Percentiles rank a stretch among this genome's conserved stretches.
Evolutionary conservation across 2,797 vertebrate genomes (phyloP).

Genomic region (Neoniphon sammara): DNA sequence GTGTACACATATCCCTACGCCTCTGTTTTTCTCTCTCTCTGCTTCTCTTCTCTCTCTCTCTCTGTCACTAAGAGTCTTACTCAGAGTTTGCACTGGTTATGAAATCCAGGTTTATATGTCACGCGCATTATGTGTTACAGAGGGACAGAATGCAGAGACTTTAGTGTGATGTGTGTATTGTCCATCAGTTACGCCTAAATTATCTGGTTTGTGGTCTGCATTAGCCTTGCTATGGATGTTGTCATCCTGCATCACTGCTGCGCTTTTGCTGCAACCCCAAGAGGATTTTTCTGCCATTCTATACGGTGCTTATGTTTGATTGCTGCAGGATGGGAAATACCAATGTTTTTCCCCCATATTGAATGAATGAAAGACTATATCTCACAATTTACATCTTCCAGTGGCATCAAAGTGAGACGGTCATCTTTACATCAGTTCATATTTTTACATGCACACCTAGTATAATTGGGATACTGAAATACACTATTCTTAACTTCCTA

Average conservation of each 20-base stretch:
- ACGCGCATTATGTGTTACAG: conserved; percentile 4
- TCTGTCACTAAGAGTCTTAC: not conserved
- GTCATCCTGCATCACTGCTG: not conserved
- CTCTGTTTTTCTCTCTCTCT: not conserved
- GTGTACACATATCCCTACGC: not conserved
- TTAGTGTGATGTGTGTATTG: conserved; percentile 43
- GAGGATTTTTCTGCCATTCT: not conserved
- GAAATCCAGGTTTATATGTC: conserved; percentile 55
- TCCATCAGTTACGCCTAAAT: conserved; percentile 25
- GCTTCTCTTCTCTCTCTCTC: not conserved
- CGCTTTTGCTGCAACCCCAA: not conserved
- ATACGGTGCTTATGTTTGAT: not conserved
- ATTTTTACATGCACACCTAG: not conserved
- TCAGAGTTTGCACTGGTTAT: conserved; percentile 38
- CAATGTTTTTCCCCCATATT: too few relatives aligned
- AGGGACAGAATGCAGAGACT: not conserved
- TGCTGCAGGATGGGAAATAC: not conserved
- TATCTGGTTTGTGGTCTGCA: conserved; percentile 44
- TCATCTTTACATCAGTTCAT: not conserved
- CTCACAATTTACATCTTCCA: too few relatives aligned
- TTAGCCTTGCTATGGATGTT: conserved; percentile 2
- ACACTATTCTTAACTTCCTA: not conserved
- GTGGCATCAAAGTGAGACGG: not conserved
- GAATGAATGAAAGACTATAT: too few relatives aligned
- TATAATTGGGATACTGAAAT: not conserved